phyloP scores from a whole-genome alignment of 2,113 vertebrate genomes.

The Raja brachyura region DNA sequence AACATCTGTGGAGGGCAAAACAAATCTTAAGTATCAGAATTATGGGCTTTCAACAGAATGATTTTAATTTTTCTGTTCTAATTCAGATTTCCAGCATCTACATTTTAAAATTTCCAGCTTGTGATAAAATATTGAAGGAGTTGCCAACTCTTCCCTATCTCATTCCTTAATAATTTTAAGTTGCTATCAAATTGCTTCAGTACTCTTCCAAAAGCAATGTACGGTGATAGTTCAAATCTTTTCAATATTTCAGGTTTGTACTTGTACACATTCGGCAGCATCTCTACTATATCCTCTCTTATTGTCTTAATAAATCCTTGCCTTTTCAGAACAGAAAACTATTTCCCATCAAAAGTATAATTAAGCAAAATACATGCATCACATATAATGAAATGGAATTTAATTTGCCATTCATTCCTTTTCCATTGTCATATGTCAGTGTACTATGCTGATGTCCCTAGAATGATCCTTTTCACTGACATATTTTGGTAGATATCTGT shows the following conservation, averaged over 20 bases:
- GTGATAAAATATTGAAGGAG: neutral
- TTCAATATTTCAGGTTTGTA: neutral
- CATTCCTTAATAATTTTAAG: neutral
- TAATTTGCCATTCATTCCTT: neutral
- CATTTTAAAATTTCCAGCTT: no score
- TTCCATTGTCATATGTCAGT: neutral
- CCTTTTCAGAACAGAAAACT: neutral
- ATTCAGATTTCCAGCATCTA: no score
- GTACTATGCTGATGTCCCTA: neutral
- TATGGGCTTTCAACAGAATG: no score
- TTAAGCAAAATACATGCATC: neutral
- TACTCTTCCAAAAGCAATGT: no score
- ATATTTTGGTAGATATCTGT: neutral
- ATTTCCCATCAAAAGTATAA: neutral
- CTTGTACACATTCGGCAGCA: neutral
- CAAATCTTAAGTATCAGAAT: no score
- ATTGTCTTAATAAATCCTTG: neutral
- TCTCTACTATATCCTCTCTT: neutral
- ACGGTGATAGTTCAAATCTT: no score
- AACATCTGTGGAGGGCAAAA: no score
- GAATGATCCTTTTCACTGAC: neutral
- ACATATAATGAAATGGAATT: neutral
- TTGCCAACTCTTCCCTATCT: neutral
- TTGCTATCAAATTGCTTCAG: neutral
- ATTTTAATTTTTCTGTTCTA: no score